phyloP scores from a whole-genome alignment of 2,888 invertebrate species.

The Sesia bembeciformis region DNA sequence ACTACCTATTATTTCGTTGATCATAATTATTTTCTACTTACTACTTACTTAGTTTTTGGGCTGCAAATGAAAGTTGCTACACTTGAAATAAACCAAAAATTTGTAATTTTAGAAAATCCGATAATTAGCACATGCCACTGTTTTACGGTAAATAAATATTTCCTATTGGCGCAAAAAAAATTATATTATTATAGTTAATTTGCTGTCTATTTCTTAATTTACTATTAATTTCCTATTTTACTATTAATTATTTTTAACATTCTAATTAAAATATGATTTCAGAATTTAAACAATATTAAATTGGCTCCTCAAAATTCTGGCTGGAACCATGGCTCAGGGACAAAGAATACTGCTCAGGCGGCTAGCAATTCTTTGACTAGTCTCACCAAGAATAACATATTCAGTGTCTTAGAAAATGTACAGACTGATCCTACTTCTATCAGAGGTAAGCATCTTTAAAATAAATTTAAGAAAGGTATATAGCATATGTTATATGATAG shows the following conservation, averaged over 20 bases:
- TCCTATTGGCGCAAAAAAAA: no score
- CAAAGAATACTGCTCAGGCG: conserved; percentile 43
- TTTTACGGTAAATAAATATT: no score
- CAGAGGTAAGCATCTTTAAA: conserved; percentile 29
- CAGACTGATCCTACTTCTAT: conserved; percentile 47
- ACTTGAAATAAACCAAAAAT: no score
- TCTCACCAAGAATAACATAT: conserved; percentile 44
- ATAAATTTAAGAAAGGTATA: background rate
- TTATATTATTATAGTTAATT: no score
- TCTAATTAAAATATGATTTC: conserved; percentile 11
- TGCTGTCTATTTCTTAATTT: no score
- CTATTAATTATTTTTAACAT: background rate
- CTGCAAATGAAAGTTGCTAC: no score
- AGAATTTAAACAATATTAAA: conserved; percentile 53
- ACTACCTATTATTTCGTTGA: no score
- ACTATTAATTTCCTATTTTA: background rate
- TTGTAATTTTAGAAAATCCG: no score
- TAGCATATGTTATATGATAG: background rate
- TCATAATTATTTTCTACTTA: no score
- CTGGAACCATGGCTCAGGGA: conserved; percentile 60
- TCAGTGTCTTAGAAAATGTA: conserved; percentile 47
- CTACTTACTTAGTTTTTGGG: no score
- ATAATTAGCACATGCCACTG: no score
- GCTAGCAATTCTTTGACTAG: conserved; percentile 45
- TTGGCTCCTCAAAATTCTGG: conserved; percentile 48